phyloP scores from a whole-genome alignment of 2,888 invertebrate genomes.

The Acronicta aceris region DNA sequence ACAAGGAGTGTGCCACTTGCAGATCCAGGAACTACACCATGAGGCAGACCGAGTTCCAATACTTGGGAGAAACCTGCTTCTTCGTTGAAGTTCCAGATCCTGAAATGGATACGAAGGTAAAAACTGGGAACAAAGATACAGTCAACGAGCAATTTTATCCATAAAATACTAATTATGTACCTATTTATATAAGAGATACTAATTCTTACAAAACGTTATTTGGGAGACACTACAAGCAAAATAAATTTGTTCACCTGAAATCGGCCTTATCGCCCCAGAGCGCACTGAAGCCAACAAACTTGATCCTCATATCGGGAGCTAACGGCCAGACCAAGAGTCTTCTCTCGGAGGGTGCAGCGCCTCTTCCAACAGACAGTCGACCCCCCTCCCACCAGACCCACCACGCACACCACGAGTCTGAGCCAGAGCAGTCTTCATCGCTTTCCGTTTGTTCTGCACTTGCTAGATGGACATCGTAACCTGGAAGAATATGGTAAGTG shows the following conservation, averaged over 20 bases:
- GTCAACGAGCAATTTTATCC: too few relatives aligned
- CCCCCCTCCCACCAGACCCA: slow-evolving; percentile 92
- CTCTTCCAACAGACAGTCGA: slow-evolving; percentile 88
- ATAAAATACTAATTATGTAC: too few relatives aligned
- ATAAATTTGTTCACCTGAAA: slow-evolving; percentile 85
- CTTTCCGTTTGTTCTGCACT: slow-evolving; percentile 89
- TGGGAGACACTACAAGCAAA: background rate
- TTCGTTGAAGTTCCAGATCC: slow-evolving; percentile 92
- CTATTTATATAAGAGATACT: too few relatives aligned
- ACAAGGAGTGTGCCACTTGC: slow-evolving; percentile 90
- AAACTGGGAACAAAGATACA: background rate
- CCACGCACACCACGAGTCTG: slow-evolving; percentile 89
- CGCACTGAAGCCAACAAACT: slow-evolving; percentile 90
- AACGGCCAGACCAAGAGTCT: slow-evolving; percentile 90
- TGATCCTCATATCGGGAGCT: slow-evolving; percentile 89
- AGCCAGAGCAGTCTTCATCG: slow-evolving; percentile 83
- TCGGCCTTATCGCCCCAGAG: slow-evolving; percentile 91
- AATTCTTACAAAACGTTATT: too few relatives aligned
- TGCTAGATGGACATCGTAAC: slow-evolving; percentile 90
- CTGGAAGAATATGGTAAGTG: slow-evolving; percentile 69
- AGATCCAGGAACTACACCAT: slow-evolving; percentile 91
- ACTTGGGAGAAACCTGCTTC: slow-evolving; percentile 92
- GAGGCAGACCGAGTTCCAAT: slow-evolving; percentile 90
- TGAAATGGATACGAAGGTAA: slow-evolving; percentile 69
- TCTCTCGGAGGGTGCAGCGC: slow-evolving; percentile 87